Evolutionary conservation across 2,113 vertebrate species (phyloP), one percentile per base, ranked within the genome.

Genomic region (Tursiops truncatus): DNA sequence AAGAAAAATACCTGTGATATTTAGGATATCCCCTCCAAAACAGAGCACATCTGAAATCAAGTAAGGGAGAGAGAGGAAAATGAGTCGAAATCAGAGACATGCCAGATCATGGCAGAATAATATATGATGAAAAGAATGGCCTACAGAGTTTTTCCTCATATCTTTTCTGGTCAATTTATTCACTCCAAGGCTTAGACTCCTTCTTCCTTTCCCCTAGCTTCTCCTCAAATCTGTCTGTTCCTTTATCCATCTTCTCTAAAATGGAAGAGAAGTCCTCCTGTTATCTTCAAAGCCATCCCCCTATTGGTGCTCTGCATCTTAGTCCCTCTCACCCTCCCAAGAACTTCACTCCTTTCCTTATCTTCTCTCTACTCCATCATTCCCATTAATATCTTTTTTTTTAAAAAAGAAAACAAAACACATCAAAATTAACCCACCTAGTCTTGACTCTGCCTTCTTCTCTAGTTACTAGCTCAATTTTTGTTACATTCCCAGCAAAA

Each of bases 21-120:
- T 98, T 82, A 98, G 87, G 41, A 94, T 94, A 94, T 95, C 92
- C 14, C 98, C 98, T 92, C 97, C 97, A 84, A 98, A 97, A 73
- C 60, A 70, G 31, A 95, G 89, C n/a, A 94, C 84, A 94, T 97
- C 96, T 97, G 94, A 96, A 94, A 97, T 44, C 62, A 38, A 53
- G 50, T 44, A 58, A 28, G 58, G 11, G 70, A 73, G 44, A 47
- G 23, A 95, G 60, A 77, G n/a, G n/a, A 73, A 76, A 89, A 62
- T 26, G 12, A 79, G 79, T 95, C 25, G 81, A 77, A 92, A 62
- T 67, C 63, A 87, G 74, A 71, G 23, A 23, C 44, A 56, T 6
- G 44, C 3, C 63, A 82, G n/a, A 70, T 80, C 31, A 95, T 1
- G 23, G 84, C 18, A 96, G 36, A 95, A 68, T 89, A 74, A 92